Conservation (phyloP, 23 tunicate species). For the Diplosoma virens region DNA sequence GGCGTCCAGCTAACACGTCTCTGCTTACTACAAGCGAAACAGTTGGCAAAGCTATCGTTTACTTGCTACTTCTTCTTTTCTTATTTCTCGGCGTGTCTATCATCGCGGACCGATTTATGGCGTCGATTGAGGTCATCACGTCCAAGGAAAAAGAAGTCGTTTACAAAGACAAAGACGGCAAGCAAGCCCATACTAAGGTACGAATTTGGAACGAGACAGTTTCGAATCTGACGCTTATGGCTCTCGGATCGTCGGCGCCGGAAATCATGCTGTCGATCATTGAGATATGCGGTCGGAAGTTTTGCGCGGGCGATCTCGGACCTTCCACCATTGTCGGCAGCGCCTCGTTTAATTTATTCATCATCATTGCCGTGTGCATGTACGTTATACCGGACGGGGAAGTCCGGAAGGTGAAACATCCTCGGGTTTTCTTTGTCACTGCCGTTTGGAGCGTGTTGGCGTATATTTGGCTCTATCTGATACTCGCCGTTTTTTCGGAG, state of each 20-base stretch:
- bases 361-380: conserved; percentile 99
- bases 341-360: conserved; percentile 94
- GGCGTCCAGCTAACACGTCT: conserved; percentile 68
- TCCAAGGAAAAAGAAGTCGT: conserved; percentile 92
- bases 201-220: conserved; percentile 99
- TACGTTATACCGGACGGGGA: conserved; percentile 98
- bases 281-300: conserved; percentile 74
- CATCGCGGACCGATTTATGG: conserved; percentile 99
- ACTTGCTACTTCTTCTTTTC: conserved; percentile 66
- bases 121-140: conserved; percentile 97
- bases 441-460: conserved; percentile 93
- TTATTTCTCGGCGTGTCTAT: conserved; percentile 97
- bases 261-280: conserved; percentile 98
- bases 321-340: conserved; percentile 99
- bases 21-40: conserved; percentile 50
- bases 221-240: conserved; percentile 96
- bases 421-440: conserved; percentile 92
- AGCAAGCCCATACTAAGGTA: conserved; percentile 58
- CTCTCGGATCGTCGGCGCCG: conserved; percentile 97
- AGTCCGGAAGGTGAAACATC: conserved; percentile 85
- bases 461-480: conserved; percentile 92
- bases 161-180: conserved; percentile 57
- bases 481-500: conserved; percentile 62
- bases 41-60: conserved; percentile 81
- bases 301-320: conserved; percentile 92